Evolutionary conservation across 2,797 vertebrate species (phyloP), one percentile per base, ranked within the genome.

Genomic region (Muscicapa comitata): DNA sequence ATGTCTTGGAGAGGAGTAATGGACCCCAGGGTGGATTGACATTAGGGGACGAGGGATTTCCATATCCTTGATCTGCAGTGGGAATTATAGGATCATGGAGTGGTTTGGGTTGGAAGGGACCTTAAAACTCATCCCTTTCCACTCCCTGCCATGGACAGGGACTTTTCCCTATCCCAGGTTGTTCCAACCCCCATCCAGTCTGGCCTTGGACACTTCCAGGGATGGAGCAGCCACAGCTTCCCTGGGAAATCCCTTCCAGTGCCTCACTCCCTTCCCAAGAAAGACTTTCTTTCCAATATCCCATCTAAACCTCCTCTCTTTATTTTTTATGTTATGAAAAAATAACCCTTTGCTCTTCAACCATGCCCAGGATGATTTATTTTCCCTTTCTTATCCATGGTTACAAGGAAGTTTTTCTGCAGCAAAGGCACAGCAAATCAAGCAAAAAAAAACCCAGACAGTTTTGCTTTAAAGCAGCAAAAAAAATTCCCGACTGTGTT

Each of bases 391-490:
- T 26, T 59, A 81, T 9, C 43, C n/a, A 16, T 9, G 40, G 43
- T 42, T 50, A 40, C 9, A 58, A 28, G 28, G 89, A 87, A 25
- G 47, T 16, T 92, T 85, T 88, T 71, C 54, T 80, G 50, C 65
- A 87, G 84, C 38, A 61, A 91, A 76, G 20, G 12, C 33, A 86
- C 35, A 63, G 29, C 53, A 88, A 90, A 67, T 17, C 17, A 48
- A 82, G 74, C 0, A 8, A 40, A 84, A 40, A 81, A 21, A 33
- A 57, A 17, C 6, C 6, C 50, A 57, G 31, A 8, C 82, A 53
- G 21, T 79, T 89, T 82, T 71, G 19, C 75, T 94, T 95, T 80
- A 90, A 81, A 93, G 66, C 6, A 1, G 47, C 0, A 72, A 73
- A 73, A 67, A 73, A 77, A 73, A 80, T 2, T 35, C 54, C 62